Evolutionary conservation across 2,888 invertebrate species (phyloP), one percentile per base, ranked within the genome.

Genomic region (Cryptops parisi): DNA sequence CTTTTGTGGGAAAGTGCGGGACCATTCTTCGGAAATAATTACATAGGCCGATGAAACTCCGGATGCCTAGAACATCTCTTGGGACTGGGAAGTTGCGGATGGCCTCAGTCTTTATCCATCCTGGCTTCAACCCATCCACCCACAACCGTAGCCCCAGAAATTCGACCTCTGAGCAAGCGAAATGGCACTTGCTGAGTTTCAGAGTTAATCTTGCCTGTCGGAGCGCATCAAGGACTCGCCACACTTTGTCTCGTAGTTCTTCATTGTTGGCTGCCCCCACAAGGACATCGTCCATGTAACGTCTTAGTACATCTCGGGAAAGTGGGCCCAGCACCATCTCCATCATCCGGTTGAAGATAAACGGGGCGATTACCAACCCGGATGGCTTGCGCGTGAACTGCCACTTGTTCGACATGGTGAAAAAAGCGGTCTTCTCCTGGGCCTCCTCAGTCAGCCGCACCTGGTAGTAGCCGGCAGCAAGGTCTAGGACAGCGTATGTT

Each of bases 351-450:
- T n/a, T n/a, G n/a, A n/a, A n/a, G n/a, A n/a, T n/a, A n/a, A n/a
- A n/a, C n/a, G n/a, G n/a, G n/a, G n/a, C n/a, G n/a, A n/a, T n/a
- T 38, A 12, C 15, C 38, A 38, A n/a, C n/a, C n/a, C n/a, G n/a
- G n/a, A n/a, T n/a, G n/a, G n/a, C n/a, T n/a, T n/a, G n/a, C n/a
- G 38, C 15, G 38, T 38, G 38, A 38, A 38, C 38, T 38, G 38
- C 38, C 38, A 38, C 38, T 38, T 38, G 38, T 38, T 38, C 9
- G 9, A 15, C 38, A 38, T 38, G 38, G 38, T 38, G 38, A 15
- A 38, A 15, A 38, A 38, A 12, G 38, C 38, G 12, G 38, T 38
- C 38, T 44, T 44, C 44, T 44, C 44, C 21, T 44, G 44, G n/a
- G 44, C 44, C 12, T 19, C 44, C 15, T 9, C 12, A 12, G 17